phyloP scores from a whole-genome alignment of 1,140 invertebrate genomes.

The Hesperophylax magnus region DNA sequence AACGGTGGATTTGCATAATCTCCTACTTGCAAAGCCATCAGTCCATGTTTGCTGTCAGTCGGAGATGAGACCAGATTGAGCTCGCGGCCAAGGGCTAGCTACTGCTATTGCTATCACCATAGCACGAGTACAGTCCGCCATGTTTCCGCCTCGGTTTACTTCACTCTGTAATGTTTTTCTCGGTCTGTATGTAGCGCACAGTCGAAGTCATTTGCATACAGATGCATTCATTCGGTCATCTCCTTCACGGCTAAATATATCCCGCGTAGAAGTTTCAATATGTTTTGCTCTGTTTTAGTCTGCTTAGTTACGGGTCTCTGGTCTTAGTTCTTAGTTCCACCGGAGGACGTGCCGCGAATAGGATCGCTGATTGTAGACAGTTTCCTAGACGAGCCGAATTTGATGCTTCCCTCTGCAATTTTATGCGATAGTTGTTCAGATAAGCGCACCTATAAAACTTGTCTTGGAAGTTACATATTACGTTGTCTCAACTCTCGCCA shows the following conservation, averaged over 20 bases:
- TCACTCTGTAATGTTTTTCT: slow-evolving; percentile 1
- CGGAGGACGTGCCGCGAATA: not conserved
- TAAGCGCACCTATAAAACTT: slow-evolving; percentile 35
- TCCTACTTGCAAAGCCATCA: slow-evolving; percentile 23
- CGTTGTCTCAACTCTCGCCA: slow-evolving; percentile 18
- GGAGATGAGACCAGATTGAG: slow-evolving; percentile 16
- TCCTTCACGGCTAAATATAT: not conserved
- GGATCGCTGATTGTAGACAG: slow-evolving; percentile 5
- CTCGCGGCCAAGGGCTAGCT: slow-evolving; percentile 13
- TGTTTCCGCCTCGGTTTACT: not conserved
- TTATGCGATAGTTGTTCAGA: slow-evolving; percentile 31
- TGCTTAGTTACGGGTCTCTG: not conserved
- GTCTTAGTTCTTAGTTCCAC: not conserved
- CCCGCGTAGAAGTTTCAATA: not conserved
- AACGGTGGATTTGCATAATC: slow-evolving; percentile 26
- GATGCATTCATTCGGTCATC: not conserved
- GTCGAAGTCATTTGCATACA: slow-evolving; percentile 16
- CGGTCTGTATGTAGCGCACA: not conserved
- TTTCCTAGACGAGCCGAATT: not conserved
- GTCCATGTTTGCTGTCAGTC: slow-evolving; percentile 28
- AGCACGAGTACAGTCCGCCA: not conserved
- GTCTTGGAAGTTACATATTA: slow-evolving; percentile 30
- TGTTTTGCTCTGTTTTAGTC: not conserved
- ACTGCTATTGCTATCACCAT: no score
- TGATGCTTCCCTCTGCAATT: slow-evolving; percentile 25